These are phyloP conservation scores for Vanessa cardui DNA, from an alignment of 2,888 invertebrate species.

Conservation along the genomic window DNA sequence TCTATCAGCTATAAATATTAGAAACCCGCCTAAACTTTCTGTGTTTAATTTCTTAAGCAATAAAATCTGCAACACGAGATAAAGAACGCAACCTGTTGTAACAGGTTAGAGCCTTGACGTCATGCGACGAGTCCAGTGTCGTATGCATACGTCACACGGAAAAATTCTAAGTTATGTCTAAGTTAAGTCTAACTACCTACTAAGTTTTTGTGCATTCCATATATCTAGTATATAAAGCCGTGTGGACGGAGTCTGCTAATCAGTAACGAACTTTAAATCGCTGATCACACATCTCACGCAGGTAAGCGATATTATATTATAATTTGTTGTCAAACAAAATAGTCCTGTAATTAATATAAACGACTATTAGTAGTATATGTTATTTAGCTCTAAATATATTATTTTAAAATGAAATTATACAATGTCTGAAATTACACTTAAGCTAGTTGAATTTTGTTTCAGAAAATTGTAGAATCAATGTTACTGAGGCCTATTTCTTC, in stretches of 20 bases:
- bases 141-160: constrained; percentile 29
- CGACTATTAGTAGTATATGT: not conserved
- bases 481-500: no score
- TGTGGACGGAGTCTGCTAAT: constrained; percentile 16
- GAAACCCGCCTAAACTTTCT: not conserved
- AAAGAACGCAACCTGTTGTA: not conserved
- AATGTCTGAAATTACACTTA: no score
- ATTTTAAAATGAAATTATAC: no score
- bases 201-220: constrained; percentile 24
- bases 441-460: no score
- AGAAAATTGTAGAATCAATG: no score
- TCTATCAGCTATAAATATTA: no score
- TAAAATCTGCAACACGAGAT: not conserved
- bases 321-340: no score
- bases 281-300: constrained; percentile 24
- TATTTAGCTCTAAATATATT: no score
- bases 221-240: constrained; percentile 72
- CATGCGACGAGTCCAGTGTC: constrained; percentile 16
- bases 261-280: constrained; percentile 32
- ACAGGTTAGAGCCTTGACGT: constrained; percentile 34
- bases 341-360: no score
- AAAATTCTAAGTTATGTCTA: constrained; percentile 27
- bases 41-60: not conserved
- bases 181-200: constrained; percentile 18
- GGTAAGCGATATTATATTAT: constrained; percentile 5